Conservation (phyloP, 2,113 vertebrate species). For the pig (Sus scrofa) region T2T-Sscrofa CM000824.6:131033501-131034000, state of each 20-base stretch:
- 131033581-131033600: not conserved
- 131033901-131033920: conserved; percentile 12
- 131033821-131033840: not conserved
- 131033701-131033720: not conserved
- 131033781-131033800: not conserved
- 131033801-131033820: conserved; percentile 20
- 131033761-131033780: not conserved
- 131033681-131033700: not conserved
- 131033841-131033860: not conserved
- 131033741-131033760: not conserved
- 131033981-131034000: not conserved
- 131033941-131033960: not conserved
- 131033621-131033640: not conserved
- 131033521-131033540: conserved; percentile 31
- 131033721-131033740: not conserved
- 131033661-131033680: not conserved
- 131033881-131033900: not conserved
- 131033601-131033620: not conserved
- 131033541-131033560: not conserved
- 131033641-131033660: not conserved
- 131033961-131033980: not conserved
- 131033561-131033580: not conserved
- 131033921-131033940: not conserved
- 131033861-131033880: not conserved
- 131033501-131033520: not conserved